Evolutionary conservation across 2,113 vertebrate species (phyloP).

Genomic region (Microtus richardsoni): DNA sequence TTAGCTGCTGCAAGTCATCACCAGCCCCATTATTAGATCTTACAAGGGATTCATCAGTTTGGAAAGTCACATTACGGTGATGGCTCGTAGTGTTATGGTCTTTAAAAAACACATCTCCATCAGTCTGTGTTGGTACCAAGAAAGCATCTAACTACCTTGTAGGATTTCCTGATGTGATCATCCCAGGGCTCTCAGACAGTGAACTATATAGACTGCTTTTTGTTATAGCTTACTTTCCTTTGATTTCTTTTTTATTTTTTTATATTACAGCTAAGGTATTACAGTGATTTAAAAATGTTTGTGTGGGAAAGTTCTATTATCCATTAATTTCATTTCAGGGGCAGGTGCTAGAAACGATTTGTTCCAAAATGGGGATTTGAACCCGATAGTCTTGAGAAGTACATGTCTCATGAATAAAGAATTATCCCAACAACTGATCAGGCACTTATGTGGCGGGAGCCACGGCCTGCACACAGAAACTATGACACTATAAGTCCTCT

Average conservation of each 20-base stretch:
- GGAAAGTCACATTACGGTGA: background rate
- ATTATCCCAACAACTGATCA: background rate
- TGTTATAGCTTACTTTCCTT: constrained; percentile 63
- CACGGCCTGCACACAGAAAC: background rate
- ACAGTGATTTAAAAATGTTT: constrained; percentile 66
- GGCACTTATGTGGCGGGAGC: background rate
- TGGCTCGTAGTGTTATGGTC: background rate
- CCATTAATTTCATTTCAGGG: constrained; percentile 57
- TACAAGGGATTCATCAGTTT: background rate
- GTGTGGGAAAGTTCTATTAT: constrained; percentile 33
- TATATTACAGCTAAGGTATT: constrained; percentile 56
- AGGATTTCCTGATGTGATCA: background rate
- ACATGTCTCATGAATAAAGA: constrained; percentile 21
- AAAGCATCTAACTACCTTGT: background rate
- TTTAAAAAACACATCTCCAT: background rate
- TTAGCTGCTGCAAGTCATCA: background rate
- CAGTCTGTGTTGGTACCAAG: accelerated
- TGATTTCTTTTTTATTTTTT: constrained; percentile 52
- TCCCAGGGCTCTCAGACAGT: background rate
- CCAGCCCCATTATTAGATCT: background rate
- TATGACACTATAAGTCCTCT: background rate
- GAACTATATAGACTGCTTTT: constrained; percentile 48
- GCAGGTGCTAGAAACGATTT: constrained; percentile 41
- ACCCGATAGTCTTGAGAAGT: constrained; percentile 24
- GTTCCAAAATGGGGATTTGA: background rate